Percentiles rank a stretch among this genome's conserved stretches.
Evolutionary conservation across 2,113 vertebrate species (phyloP).

Genomic region (Psilopogon haemacephalus): DNA sequence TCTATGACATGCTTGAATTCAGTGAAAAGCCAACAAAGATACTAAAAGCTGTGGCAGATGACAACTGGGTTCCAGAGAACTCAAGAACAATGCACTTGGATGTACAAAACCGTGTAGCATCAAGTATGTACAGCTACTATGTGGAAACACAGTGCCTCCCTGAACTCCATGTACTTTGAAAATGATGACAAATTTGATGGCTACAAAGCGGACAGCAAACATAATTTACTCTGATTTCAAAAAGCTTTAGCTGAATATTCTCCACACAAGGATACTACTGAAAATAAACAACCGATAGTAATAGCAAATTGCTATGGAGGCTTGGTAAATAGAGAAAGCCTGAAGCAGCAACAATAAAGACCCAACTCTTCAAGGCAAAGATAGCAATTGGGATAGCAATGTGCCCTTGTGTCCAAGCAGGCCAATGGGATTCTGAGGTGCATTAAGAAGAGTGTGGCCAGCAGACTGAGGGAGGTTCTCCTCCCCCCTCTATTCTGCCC

Average conservation of each 20-base stretch:
- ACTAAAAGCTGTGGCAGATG: not conserved
- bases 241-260: not conserved
- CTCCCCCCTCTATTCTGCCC: too few species aligned
- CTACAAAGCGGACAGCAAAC: not conserved
- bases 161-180: not conserved
- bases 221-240: not conserved
- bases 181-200: not conserved
- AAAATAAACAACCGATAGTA: too few species aligned
- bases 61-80: not conserved
- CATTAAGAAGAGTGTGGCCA: too few species aligned
- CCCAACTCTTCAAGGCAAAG: too few species aligned
- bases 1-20: not conserved
- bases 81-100: not conserved
- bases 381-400: too few species aligned
- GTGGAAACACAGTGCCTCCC: not conserved
- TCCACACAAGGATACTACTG: not conserved
- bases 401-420: too few species aligned
- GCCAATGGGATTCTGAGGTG: too few species aligned
- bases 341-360: too few species aligned
- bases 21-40: not conserved
- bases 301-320: too few species aligned
- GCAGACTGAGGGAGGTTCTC: too few species aligned
- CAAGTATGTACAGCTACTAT: not conserved
- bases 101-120: not conserved
- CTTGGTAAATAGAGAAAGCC: too few species aligned